Evolutionary conservation across 1,140 invertebrate species (phyloP), one percentile per base, ranked within the genome.

Genomic region (Penaeus vannamei): DNA sequence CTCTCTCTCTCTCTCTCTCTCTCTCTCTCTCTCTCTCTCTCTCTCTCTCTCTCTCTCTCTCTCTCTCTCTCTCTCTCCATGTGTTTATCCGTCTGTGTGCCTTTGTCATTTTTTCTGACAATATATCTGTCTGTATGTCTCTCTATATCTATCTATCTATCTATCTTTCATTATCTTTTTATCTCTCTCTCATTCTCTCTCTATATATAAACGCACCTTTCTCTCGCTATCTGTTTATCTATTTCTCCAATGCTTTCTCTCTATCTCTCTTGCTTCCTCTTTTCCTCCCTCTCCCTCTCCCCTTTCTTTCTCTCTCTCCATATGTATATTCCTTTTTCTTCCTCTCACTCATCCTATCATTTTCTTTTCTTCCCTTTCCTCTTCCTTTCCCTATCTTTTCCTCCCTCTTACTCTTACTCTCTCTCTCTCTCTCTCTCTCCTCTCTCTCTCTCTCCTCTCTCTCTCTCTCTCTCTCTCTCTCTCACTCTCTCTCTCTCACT

Each of bases 1-100:
- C 76, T 79, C 76, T 79, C 76, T 79, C 76, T 79, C 76, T 79
- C 76, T 79, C 76, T 79, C 32, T n/a, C n/a, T 36, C 1, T 53
- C 32, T 53, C 53, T 81, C 79, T 81, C 2, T n/a, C 79, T 81
- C 20, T 29, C 32, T 42, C 0, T 81, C 36, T 81, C 36, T 81
- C 79, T 81, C 36, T 46, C 36, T 81, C 32, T 2, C 36, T 81
- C 10, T 29, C 79, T 81, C 10, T 81, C 42, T 53, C 36, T 36
- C 36, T 5, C 1, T 2, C 1, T 5, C 5, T 36, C 36, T 5
- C 36, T 36, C 36, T 5, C 5, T 5, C n/a, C n/a, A n/a, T n/a
- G n/a, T n/a, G n/a, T n/a, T n/a, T n/a, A n/a, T n/a, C n/a, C n/a
- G n/a, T n/a, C n/a, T n/a, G n/a, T n/a, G n/a, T n/a, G n/a, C n/a